Conservation (phyloP, 2,113 vertebrate species). For the Rousettus leschenaultii region DNA sequence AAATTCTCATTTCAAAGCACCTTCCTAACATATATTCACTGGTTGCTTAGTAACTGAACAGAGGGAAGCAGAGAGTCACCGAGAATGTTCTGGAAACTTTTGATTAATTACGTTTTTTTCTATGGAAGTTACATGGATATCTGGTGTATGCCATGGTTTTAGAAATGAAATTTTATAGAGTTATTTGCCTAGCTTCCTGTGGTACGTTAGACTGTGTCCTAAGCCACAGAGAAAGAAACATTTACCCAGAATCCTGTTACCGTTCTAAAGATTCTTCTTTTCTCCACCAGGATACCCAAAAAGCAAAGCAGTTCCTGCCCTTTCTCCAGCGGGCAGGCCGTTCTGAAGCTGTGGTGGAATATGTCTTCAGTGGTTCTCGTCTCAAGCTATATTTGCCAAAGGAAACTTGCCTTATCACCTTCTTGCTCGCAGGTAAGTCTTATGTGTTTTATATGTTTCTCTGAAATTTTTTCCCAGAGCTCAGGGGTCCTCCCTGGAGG, state of each 20-base stretch:
- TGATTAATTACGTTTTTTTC: background rate
- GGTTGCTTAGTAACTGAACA: background rate
- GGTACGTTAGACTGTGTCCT: background rate
- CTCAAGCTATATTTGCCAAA: constrained; percentile 98
- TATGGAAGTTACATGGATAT: background rate
- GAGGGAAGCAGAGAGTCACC: background rate
- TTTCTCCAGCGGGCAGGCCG: constrained; percentile 97
- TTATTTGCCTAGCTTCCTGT: background rate
- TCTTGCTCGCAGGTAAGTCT: constrained; percentile 93
- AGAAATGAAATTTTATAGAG: background rate
- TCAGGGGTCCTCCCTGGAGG: background rate
- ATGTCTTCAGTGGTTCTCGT: constrained; percentile 97
- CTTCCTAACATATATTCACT: background rate
- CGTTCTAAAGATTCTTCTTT: background rate
- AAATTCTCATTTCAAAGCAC: background rate
- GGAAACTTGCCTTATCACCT: constrained; percentile 98
- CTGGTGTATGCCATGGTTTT: background rate
- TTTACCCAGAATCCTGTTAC: background rate
- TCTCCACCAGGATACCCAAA: constrained; percentile 91
- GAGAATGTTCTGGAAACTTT: constrained; percentile 27
- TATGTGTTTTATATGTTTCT: background rate
- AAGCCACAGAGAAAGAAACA: background rate
- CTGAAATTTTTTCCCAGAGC: background rate
- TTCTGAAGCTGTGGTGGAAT: constrained; percentile 97
- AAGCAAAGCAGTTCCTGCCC: constrained; percentile 97